phyloP scores from a whole-genome alignment of 2,113 vertebrate genomes.

The Corynorhinus townsendii region DNA sequence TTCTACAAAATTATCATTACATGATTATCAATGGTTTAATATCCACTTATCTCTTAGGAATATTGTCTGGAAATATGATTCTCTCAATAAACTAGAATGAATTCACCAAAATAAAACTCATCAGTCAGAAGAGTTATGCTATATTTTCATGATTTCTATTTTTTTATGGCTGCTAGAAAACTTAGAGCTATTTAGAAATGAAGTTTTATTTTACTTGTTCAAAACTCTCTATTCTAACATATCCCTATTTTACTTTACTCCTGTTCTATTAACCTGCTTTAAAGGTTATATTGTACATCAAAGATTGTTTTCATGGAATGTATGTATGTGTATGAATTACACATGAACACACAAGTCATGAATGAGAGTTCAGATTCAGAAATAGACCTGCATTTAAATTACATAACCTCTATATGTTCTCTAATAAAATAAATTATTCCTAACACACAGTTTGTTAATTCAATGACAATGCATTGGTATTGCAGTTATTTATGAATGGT shows the following conservation, averaged over 20 bases:
- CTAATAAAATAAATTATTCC: background rate
- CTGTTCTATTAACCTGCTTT: background rate
- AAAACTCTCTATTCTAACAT: background rate
- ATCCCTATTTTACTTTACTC: background rate
- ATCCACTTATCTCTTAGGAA: background rate
- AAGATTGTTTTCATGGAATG: background rate
- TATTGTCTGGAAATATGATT: background rate
- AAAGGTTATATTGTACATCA: background rate
- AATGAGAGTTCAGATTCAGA: background rate
- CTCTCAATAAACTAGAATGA: background rate
- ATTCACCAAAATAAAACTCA: background rate
- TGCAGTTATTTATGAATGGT: background rate
- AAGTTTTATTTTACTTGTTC: background rate
- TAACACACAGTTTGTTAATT: background rate
- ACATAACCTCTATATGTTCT: background rate
- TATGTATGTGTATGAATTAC: background rate
- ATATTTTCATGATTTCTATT: background rate
- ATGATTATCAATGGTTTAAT: background rate
- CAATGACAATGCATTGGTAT: background rate
- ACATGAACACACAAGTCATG: background rate
- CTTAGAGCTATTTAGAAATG: background rate
- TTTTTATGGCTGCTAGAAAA: background rate
- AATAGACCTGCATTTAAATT: background rate
- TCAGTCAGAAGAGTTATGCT: background rate
- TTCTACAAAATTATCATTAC: background rate